phyloP scores from a whole-genome alignment of 2,797 vertebrate genomes.

The Scolopax bukidnonensis region DNA sequence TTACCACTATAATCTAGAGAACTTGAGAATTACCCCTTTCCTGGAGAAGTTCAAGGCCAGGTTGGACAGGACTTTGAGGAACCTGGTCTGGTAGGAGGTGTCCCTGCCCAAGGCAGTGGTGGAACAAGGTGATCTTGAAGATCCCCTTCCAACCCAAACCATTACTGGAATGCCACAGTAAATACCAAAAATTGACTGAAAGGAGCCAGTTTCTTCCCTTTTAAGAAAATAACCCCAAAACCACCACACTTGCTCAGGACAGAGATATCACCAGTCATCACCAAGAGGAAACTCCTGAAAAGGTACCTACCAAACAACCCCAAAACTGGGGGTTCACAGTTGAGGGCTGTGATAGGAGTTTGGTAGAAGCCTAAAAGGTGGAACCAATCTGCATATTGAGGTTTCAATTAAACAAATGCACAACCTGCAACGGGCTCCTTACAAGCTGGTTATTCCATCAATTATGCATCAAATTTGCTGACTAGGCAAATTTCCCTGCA shows the following conservation, averaged over 20 bases:
- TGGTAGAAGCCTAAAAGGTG: background rate
- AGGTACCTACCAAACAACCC: background rate
- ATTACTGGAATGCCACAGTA: background rate
- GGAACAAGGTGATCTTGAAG: background rate
- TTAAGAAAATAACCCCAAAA: background rate
- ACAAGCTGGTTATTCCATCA: background rate
- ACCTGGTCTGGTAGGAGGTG: background rate
- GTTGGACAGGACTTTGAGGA: background rate
- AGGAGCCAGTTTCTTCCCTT: background rate
- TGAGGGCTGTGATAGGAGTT: fast-evolving
- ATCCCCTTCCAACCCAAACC: background rate
- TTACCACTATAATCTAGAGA: background rate
- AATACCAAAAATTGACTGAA: no score
- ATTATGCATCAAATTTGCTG: background rate
- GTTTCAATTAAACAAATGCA: conserved; percentile 30
- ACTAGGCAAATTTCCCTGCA: background rate
- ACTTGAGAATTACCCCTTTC: background rate
- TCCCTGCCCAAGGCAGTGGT: background rate
- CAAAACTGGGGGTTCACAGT: background rate
- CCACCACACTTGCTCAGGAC: no score
- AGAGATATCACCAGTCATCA: no score
- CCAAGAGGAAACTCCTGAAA: no score
- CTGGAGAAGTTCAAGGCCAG: background rate
- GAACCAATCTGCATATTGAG: background rate
- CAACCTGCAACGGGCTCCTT: background rate